Evolutionary conservation across 2,888 invertebrate genomes (phyloP), one percentile per base, ranked within the genome.

Genomic region (Protodeltote pygarga): DNA sequence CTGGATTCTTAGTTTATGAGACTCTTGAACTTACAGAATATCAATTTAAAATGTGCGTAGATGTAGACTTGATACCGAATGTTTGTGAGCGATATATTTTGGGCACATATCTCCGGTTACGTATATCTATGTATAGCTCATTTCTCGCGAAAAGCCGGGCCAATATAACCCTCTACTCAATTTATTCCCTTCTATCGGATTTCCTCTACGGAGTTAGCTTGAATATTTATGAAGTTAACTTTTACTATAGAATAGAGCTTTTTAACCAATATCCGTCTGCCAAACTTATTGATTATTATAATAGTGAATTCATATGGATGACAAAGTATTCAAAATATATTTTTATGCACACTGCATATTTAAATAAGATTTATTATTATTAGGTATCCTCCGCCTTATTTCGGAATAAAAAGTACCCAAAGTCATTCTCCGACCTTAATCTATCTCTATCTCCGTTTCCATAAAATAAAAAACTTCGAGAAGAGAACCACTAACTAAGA

Each of bases 151-250:
- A 64, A 73, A 73, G 57, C 70, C 38, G 41, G 13, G 17, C 71
- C 77, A 77, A 80, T 81, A 77, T 79, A 75, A 73, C 77, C 73
- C 65, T 68, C 72, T 71, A 63, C 75, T 77, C 75, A 82, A 85
- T 84, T 82, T 84, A 81, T 81, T 81, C 79, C 61, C 71, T 71
- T 74, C 79, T 79, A 82, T 84, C 76, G 77, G 79, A 82, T 83
- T 83, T 80, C 73, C 75, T 75, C 70, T 60, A 62, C 64, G 60
- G 67, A 69, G 65, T 66, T 60, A 54, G 63, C 60, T 65, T 84
- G 83, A 85, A 86, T 85, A 85, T 87, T 86, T 83, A 86, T 85
- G 82, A 83, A 80, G 65, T 71, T 59, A 77, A 82, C 77, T 85
- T 83, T 81, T 77, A 76, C 75, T 75, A 65, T 70, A 65, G 70